Conservation (phyloP, 2,888 invertebrate genomes). For the Brachynemurus nebulosus region DNA sequence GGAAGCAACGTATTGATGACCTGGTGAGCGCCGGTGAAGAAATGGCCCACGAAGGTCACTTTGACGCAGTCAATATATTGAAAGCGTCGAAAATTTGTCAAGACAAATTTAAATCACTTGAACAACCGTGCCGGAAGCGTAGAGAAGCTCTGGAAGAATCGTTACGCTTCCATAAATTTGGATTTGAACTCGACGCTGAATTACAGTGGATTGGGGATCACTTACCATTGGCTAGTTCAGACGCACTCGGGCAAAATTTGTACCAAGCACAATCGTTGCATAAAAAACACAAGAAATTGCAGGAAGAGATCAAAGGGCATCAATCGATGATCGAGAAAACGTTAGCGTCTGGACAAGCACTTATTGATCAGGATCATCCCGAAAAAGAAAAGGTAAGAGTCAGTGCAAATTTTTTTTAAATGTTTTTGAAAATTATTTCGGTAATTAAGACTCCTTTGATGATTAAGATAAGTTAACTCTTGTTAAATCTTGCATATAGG, state of each 20-base stretch:
- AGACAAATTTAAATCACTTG: conserved; percentile 52
- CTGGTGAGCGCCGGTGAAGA: conserved; percentile 71
- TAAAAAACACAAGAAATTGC: conserved; percentile 89
- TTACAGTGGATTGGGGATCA: conserved; percentile 93
- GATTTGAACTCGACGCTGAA: conserved; percentile 84
- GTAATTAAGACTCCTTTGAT: too few species aligned
- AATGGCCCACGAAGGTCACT: conserved; percentile 88
- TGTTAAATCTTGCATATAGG: not conserved
- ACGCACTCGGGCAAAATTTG: conserved; percentile 65
- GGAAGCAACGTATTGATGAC: conserved; percentile 67
- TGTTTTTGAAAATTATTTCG: not conserved
- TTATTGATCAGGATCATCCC: conserved; percentile 66
- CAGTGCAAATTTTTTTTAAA: too few species aligned
- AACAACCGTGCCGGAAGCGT: conserved; percentile 55
- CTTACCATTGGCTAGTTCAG: conserved; percentile 62
- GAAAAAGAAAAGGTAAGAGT: conserved; percentile 53
- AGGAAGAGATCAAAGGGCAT: conserved; percentile 78
- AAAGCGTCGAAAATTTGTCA: conserved; percentile 62
- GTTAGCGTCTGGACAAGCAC: conserved; percentile 57
- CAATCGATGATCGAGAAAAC: conserved; percentile 74
- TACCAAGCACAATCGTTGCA: conserved; percentile 83
- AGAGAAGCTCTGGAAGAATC: conserved; percentile 72
- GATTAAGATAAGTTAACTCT: too few species aligned
- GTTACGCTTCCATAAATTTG: conserved; percentile 78
- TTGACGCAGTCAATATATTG: conserved; percentile 78